Base-by-base conservation (phyloP, 2,888 invertebrate genomes). In the Carpatolechia fugitivella region DNA sequence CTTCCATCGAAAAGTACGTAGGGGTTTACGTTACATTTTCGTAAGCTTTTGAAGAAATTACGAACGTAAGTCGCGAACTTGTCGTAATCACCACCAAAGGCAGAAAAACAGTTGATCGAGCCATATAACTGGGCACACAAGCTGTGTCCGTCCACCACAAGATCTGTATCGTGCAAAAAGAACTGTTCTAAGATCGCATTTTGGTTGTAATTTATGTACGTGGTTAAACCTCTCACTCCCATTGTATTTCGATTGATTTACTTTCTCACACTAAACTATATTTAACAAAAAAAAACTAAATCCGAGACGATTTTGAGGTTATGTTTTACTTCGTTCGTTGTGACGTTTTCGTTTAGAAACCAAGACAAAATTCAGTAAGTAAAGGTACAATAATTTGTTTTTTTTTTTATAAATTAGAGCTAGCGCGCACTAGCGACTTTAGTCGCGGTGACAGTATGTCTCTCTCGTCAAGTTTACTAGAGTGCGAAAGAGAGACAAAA, bases 61-160 rank as follows among this genome's bases (percentile, higher is more conserved):
- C 88, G 82, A 0, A 95, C 90, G 13, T 88, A 86, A 7, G 92
- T 80, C n/a, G 93, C 93, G 76, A 92, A 96, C 60, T 92, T 93
- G 68, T 96, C 95, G 71, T 97, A 97, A 76, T 97, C 97, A 0
- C 97, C 97, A 1, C 97, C 97, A 75, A 96, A 97, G 3, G 94
- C 94, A 47, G 94, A 93, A 58, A 91, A 91, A 60, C 91, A 91
- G 52, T 93, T 90, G 24, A 92, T 80, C 62, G 89, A 84, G 62
- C 90, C 90, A 70, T 95, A 96, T 1, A 97, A 74, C 67, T 94
- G 93, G 24, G 93, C 93, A 41, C 93, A 93, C 50, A 97, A 76
- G 72, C 94, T 94, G 71, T 94, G 93, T 0, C 97, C 97, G 81
- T 97, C 97, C 44, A 97, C 93, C 1, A 97, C 92, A 13, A 97